These are phyloP conservation scores for Sarcophaga subvicina DNA, from an alignment of 2,888 invertebrate genomes.

Conservation along the genomic window DNA sequence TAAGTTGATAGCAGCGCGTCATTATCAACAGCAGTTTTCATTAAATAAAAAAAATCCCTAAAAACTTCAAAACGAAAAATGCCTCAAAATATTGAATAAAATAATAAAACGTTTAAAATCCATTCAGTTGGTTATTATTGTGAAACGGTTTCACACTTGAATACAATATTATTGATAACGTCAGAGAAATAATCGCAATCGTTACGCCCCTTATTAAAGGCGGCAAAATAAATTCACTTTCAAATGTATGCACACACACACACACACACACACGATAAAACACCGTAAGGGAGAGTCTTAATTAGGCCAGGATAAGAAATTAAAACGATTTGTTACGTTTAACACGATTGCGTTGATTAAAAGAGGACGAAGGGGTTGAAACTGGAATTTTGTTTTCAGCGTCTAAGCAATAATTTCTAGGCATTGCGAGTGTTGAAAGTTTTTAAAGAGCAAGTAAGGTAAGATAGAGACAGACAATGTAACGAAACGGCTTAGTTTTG, in stretches of 20 bases:
- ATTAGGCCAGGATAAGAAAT: conserved; percentile 3
- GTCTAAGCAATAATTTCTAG: too few relatives aligned
- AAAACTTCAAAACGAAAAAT: conserved; percentile 19
- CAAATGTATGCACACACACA: not conserved
- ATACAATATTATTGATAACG: not conserved
- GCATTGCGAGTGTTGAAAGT: too few relatives aligned
- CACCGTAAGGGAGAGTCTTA: not conserved
- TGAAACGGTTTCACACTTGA: conserved; percentile 6
- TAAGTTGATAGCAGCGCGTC: conserved; percentile 19
- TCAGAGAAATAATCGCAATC: not conserved
- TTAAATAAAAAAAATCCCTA: conserved; percentile 29
- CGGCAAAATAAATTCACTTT: not conserved
- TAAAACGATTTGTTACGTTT: conserved; percentile 29
- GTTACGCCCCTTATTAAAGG: conserved; percentile 14
- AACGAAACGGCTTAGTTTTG: too few relatives aligned
- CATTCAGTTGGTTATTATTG: not conserved
- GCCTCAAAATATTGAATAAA: conserved; percentile 6
- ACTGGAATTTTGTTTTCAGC: not conserved
- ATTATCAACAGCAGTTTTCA: not conserved
- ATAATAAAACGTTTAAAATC: not conserved
- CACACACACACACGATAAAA: not conserved
- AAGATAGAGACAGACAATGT: too few relatives aligned
- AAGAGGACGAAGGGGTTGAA: not conserved
- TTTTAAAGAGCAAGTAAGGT: too few relatives aligned
- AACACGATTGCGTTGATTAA: conserved; percentile 25